phyloP scores from a whole-genome alignment of 2,113 vertebrate genomes.

The Vireo altiloquus region DNA sequence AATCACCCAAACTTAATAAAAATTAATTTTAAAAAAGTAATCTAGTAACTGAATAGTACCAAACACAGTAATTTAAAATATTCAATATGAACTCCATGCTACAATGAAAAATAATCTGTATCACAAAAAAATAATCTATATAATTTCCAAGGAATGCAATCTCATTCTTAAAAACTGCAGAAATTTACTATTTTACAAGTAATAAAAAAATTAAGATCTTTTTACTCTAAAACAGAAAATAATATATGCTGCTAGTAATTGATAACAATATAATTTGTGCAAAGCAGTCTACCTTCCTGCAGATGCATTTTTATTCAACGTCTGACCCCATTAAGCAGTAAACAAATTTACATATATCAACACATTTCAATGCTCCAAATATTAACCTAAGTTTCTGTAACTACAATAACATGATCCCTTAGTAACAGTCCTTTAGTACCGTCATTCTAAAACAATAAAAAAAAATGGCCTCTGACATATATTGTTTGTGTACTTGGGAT shows the following conservation, averaged over 20 bases:
- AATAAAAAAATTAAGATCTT: neutral
- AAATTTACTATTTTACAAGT: neutral
- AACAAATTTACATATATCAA: constrained; percentile 59
- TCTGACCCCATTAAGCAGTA: constrained; percentile 20
- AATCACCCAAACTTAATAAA: neutral
- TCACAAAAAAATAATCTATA: neutral
- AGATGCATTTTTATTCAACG: constrained; percentile 27
- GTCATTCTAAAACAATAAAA: constrained; percentile 34
- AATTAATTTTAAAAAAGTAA: neutral
- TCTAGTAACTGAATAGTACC: neutral
- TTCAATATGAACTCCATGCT: neutral
- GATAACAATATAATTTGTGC: neutral
- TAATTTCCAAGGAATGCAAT: neutral
- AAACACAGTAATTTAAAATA: neutral
- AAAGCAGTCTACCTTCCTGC: constrained; percentile 24
- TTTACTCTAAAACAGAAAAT: neutral
- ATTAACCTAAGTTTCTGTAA: constrained; percentile 70
- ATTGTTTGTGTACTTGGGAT: constrained; percentile 49
- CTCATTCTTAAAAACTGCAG: neutral
- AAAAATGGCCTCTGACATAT: constrained; percentile 67
- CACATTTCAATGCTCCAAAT: constrained; percentile 45
- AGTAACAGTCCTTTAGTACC: constrained; percentile 34
- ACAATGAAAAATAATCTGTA: constrained; percentile 10
- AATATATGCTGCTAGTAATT: neutral
- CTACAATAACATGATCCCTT: constrained; percentile 22